phyloP scores from a whole-genome alignment of 1,140 invertebrate genomes.

The Eueides isabella region DNA sequence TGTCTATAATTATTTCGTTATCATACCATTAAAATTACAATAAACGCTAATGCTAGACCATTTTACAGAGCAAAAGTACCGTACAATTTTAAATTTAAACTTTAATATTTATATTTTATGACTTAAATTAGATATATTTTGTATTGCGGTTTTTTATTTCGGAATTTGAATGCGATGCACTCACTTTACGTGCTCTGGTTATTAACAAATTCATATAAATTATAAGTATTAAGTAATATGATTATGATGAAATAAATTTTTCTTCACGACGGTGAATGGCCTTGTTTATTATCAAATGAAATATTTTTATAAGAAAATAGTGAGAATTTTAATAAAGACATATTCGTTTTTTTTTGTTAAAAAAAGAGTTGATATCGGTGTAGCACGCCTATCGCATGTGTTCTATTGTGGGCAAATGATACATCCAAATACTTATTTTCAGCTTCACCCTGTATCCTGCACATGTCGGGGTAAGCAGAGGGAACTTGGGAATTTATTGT shows the following conservation, averaged over 20 bases:
- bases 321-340: no score
- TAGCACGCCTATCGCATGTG: no score
- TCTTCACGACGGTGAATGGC: no score
- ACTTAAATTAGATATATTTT: background rate
- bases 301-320: no score
- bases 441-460: no score
- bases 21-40: background rate
- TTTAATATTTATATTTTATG: background rate
- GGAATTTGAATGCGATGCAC: background rate
- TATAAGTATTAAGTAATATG: background rate
- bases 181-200: constrained; percentile 8
- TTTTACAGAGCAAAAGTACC: background rate
- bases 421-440: no score
- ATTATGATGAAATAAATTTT: background rate
- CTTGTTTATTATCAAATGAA: no score
- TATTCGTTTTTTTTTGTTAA: no score
- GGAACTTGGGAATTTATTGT: no score
- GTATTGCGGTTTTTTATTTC: background rate
- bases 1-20: constrained; percentile 7
- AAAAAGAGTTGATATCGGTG: no score
- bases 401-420: no score
- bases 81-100: background rate
- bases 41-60: background rate
- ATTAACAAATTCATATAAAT: background rate
- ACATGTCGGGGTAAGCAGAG: no score